Conservation (phyloP, 92 coral and sea anemone species). For the Bergia sp. region DNA sequence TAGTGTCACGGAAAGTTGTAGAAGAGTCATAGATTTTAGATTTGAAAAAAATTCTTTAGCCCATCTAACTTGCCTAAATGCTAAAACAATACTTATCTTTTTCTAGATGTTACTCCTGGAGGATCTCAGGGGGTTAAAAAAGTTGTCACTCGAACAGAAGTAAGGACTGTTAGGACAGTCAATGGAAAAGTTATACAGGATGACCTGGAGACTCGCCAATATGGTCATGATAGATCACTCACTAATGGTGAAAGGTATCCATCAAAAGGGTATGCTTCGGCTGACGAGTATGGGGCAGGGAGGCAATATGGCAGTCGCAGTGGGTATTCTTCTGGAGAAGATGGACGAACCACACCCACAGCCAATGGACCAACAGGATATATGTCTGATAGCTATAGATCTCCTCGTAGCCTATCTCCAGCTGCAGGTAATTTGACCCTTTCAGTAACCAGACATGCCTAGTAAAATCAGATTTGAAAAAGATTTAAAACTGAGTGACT, state of each 20-base stretch:
- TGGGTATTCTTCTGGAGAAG: slow-evolving; percentile 78
- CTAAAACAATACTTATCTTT: background rate
- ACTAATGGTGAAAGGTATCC: slow-evolving; percentile 65
- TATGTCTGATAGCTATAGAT: slow-evolving; percentile 75
- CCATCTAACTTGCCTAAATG: background rate
- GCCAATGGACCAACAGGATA: slow-evolving; percentile 70
- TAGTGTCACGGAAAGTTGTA: background rate
- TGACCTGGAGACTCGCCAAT: slow-evolving; percentile 44
- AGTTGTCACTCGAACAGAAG: slow-evolving; percentile 85
- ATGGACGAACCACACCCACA: slow-evolving; percentile 79
- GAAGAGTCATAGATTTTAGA: background rate
- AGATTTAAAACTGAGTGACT: background rate
- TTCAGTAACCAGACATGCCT: background rate
- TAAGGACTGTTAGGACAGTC: slow-evolving; percentile 71
- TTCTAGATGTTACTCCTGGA: slow-evolving; percentile 76
- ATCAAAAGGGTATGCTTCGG: slow-evolving; percentile 68
- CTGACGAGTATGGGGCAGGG: slow-evolving; percentile 70
- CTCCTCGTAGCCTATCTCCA: slow-evolving; percentile 44
- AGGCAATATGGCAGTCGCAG: slow-evolving; percentile 75
- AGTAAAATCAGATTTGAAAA: no score
- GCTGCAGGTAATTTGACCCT: slow-evolving; percentile 16
- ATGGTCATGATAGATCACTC: slow-evolving; percentile 75
- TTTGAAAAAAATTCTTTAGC: no score
- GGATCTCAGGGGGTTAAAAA: slow-evolving; percentile 78
- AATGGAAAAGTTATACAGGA: slow-evolving; percentile 90